phyloP scores from a whole-genome alignment of 2,888 invertebrate genomes.

The Aphrophora alni region DNA sequence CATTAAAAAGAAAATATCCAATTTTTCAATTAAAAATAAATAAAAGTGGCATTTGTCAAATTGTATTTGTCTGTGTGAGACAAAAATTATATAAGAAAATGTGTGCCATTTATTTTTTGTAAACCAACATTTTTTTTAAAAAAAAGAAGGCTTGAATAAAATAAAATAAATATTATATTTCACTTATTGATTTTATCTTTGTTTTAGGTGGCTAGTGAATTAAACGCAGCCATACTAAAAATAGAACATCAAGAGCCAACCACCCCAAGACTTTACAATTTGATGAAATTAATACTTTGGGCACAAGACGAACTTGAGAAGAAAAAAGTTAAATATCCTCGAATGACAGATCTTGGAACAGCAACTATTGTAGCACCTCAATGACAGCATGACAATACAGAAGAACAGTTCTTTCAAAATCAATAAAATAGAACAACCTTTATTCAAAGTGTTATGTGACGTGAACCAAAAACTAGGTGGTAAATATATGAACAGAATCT shows the following conservation, averaged over 20 bases:
- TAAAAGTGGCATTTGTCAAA: too few species aligned
- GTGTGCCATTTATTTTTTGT: too few species aligned
- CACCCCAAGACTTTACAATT: conserved; percentile 88
- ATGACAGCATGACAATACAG: conserved; percentile 30
- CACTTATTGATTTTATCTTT: too few species aligned
- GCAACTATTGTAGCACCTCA: conserved; percentile 67
- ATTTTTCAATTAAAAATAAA: too few species aligned
- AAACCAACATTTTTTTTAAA: too few species aligned
- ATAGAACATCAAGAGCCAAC: conserved; percentile 91
- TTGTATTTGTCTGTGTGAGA: too few species aligned
- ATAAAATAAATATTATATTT: too few species aligned
- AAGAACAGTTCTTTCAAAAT: conserved; percentile 30
- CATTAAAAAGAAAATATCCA: too few species aligned
- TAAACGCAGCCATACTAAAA: conserved; percentile 96
- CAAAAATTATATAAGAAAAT: too few species aligned
- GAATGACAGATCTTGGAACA: conserved; percentile 90
- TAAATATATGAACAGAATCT: neutral
- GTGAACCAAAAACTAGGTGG: too few species aligned
- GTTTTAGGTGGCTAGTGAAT: conserved; percentile 85
- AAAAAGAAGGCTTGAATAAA: too few species aligned
- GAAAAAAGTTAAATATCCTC: conserved; percentile 93
- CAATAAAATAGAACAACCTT: neutral
- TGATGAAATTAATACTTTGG: conserved; percentile 93
- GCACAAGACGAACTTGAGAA: conserved; percentile 94
- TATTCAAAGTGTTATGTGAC: neutral